Base-by-base conservation (phyloP, 2,888 invertebrate species). In the Apotomis capreana region DNA sequence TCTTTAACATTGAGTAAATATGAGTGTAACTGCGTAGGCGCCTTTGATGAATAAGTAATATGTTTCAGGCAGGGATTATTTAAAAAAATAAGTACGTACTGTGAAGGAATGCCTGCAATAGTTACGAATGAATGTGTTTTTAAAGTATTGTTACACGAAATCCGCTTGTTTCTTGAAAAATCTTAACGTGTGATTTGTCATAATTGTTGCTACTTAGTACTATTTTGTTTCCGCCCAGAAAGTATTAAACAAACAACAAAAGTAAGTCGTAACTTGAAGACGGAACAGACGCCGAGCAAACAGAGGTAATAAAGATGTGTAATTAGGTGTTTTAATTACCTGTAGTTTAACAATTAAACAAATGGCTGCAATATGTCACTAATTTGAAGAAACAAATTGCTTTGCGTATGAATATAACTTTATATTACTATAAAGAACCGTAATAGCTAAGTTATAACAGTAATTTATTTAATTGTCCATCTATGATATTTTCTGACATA, bases 301-400 rank as follows among this genome's bases (percentile, higher is more conserved):
- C 40, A 55, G 37, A 26, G 67, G 61, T 55, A 68, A 68, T 72
- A 52, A 68, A 68, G 44, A 54, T 72, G 63, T 72, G 72, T 72
- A 68, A 72, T 72, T 59, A 72, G 58, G 52, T 72, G 68, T 58
- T 68, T 52, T 40, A 68, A 62, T 58, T 51, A 57, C 54, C 44
- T 44, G 52, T 13, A 58, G 36, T 58, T 40, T 52, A 68, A 62
- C 37, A 26, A 68, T 63, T 58, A 46, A 58, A 72, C 58, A 63
- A 59, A 46, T 58, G 52, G 26, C 52, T 62, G 58, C 62, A 54
- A 59, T 59, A 46, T 61, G 37, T 72, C 62, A 59, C 57, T 36
- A 58, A 36, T 59, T 58, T 49, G 44, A 8, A 36, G 51, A 52
- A 54, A 58, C n/a, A n/a, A 59, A 44, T 6, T 37, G 54, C 10